phyloP scores from a whole-genome alignment of 2,888 invertebrate genomes.

The Merodon equestris region DNA sequence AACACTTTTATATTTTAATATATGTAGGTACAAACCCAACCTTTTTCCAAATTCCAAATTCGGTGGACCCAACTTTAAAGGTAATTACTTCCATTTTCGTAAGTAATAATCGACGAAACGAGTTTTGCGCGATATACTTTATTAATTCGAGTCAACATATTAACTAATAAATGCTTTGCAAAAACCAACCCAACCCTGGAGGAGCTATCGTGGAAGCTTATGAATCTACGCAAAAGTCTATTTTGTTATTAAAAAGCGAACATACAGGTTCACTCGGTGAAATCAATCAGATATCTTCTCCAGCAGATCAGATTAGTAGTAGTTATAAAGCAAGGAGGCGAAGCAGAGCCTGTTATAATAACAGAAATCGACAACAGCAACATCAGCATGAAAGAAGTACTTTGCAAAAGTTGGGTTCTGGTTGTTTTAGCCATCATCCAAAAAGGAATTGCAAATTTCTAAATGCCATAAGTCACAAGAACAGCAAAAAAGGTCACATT shows the following conservation, averaged over 20 bases:
- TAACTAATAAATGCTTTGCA: conserved; percentile 14
- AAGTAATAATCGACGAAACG: too few species aligned
- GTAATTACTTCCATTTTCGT: too few species aligned
- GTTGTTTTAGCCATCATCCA: conserved; percentile 19
- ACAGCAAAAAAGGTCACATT: conserved; percentile 24
- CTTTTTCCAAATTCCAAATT: too few species aligned
- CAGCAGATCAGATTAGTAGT: not conserved
- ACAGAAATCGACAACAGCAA: conserved; percentile 23
- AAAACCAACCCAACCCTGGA: conserved; percentile 36
- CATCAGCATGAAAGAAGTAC: conserved; percentile 7
- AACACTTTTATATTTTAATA: too few species aligned
- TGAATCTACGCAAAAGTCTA: conserved; percentile 23
- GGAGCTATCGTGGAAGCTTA: conserved; percentile 27
- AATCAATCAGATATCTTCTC: conserved; percentile 19
- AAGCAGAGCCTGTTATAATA: conserved; percentile 4
- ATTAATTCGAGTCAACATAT: too few species aligned
- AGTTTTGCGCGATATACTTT: too few species aligned
- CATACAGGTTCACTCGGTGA: not conserved
- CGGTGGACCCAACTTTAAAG: too few species aligned
- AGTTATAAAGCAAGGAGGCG: not conserved
- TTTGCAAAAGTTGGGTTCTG: conserved; percentile 29
- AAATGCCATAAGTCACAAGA: conserved; percentile 13
- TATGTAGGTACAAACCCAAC: too few species aligned
- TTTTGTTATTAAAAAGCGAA: conserved; percentile 34
- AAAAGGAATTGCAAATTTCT: conserved; percentile 35